Base-by-base conservation (phyloP, 53 echinoderm and acorn worm genomes). In the Holothuria scabra region DNA sequence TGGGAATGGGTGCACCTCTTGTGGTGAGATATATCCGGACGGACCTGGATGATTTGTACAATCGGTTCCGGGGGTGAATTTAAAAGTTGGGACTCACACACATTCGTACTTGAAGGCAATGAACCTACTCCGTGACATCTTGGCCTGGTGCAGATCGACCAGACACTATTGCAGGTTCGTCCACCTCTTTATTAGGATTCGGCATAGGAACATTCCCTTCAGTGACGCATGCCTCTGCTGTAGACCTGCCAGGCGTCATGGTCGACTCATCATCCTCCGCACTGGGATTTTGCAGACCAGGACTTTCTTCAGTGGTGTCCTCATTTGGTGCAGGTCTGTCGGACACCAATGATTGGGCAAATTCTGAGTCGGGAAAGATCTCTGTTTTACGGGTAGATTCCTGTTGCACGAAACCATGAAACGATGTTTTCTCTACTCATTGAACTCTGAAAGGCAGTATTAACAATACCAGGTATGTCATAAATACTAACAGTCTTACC, bases 311-410 rank as follows among this genome's bases (percentile, higher is more conserved):
- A 3, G 35, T 19, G 41, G 30, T 41, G 31, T 28, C 30, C 31
- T 12, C 34, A 34, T 66, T 29, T 30, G 70, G 38, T 70, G 20
- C 70, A 21, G 70, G 70, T 70, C 44, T 70, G 70, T 70, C 70
- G 12, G 70, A 70, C 44, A 70, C 18, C 23, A 46, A 35, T 22
- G 70, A 41, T 22, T 20, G 22, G 33, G 70, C 19, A 12, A 70
- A 70, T 19, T 70, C 70, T 9, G 41, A 70, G 24, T 70, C 44
- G 29, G 12, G 38, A 46, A 38, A 70, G 38, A 70, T 70, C 70
- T 25, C 70, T 41, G 46, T 70, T 70, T 18, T 70, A 70, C 9
- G 44, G 70, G 44, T 70, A 70, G 21, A 70, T 70, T 70, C 70
- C 41, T 8, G 41, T 38, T 21, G 70, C 34, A 35, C 35, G 24